Base-by-base conservation (phyloP, 2,888 invertebrate genomes). In the Caradrina kadenii region DNA sequence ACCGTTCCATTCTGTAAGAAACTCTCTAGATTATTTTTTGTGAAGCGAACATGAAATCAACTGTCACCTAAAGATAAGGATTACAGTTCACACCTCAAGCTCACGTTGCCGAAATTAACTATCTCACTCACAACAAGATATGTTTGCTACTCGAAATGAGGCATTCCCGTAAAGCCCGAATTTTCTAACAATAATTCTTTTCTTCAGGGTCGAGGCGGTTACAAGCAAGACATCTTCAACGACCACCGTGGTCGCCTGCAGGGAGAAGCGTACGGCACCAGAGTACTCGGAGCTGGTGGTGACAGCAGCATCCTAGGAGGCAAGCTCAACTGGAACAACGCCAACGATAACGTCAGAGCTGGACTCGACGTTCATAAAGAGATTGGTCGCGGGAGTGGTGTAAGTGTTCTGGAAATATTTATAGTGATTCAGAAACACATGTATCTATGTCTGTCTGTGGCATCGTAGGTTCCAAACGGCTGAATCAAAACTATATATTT, bases 181-280 rank as follows among this genome's bases (percentile, higher is more conserved):
- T 45, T 10, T 22, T 7, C n/a, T 3, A 17, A 22, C 0, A 1
- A 13, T 22, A 35, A 13, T n/a, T 15, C 13, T 0, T 21, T 48
- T 61, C 0, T 2, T 11, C 79, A 93, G 93, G 93, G 93, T 17
- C 89, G 86, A 81, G 93, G 87, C 0, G 94, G 93, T 3, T 94
- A 94, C 74, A 88, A 90, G 35, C 90, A 89, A 52, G 88, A 92
- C 48, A 86, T 94, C 75, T 93, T 93, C 86, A 86, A 94, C 71
- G 92, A 93, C 69, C 45, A 88, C 45, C 91, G 92, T 6, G 93
- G 94, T 4, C 88, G 83, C 11, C 69, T 93, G 4, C 81, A 87
- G 35, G 93, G 88, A 0, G 87, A 90, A 55, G 89, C 86, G 0
- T 90, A 92, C 64, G 94, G 94, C 2, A 86, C 90, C 2, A 85